These are phyloP conservation scores for Amitus sp. DNA, from an alignment of 2,888 invertebrate genomes.

Conservation along the genomic window DNA sequence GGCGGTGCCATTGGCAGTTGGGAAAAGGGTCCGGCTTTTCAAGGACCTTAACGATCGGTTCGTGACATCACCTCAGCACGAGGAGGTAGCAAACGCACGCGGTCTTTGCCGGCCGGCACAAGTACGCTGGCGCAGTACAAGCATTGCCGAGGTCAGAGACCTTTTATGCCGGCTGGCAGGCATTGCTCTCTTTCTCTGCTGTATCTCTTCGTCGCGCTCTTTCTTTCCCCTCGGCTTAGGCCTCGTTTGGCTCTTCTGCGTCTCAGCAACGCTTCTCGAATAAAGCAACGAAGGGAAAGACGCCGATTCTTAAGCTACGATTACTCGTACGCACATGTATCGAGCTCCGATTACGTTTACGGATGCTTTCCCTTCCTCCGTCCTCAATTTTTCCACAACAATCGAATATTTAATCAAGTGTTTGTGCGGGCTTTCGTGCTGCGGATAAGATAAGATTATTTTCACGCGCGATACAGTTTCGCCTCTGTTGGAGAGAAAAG, in stretches of 20 bases:
- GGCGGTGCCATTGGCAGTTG: background rate
- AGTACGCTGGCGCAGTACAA: conserved; percentile 44
- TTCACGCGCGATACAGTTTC: no score
- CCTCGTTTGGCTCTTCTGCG: conserved; percentile 42
- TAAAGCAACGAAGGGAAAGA: background rate
- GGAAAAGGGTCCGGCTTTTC: background rate
- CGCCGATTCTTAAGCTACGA: no score
- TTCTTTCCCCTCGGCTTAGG: conserved; percentile 19
- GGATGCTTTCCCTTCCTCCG: background rate
- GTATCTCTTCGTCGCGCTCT: conserved; percentile 1
- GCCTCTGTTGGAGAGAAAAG: conserved; percentile 17
- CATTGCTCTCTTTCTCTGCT: conserved; percentile 45
- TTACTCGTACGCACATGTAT: no score
- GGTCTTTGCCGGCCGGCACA: conserved; percentile 36
- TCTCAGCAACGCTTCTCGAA: conserved; percentile 32
- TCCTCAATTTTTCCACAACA: no score
- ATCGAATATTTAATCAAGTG: no score
- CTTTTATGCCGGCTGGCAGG: conserved; percentile 59
- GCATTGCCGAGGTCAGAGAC: conserved; percentile 62
- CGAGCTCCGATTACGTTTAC: no score
- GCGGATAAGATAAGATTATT: background rate
- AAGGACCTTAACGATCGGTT: background rate
- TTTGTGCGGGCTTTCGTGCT: background rate
- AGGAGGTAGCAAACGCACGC: conserved; percentile 38
- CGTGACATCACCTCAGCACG: background rate